Conservation (phyloP, 2,113 vertebrate species). For the Cephalophus harveyi region DNA sequence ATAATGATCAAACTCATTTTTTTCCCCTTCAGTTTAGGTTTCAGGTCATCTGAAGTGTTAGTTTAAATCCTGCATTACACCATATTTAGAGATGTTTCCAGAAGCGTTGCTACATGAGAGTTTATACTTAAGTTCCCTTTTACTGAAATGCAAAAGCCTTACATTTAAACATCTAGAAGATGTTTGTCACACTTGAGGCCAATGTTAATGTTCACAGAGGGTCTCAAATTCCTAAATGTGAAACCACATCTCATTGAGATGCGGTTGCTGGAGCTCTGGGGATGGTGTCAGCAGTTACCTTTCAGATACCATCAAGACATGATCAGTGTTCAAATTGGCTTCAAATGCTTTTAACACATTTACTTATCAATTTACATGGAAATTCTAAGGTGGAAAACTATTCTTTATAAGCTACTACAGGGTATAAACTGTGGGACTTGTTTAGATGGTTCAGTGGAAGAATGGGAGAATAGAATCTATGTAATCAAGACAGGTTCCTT, state of each 20-base stretch:
- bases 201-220: neutral
- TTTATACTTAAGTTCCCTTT: neutral
- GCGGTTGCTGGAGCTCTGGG: rapidly evolving
- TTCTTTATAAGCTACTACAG: neutral
- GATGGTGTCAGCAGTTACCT: neutral
- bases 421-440: neutral
- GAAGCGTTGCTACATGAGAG: neutral
- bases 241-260: neutral
- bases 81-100: conserved; percentile 1
- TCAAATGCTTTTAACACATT: neutral
- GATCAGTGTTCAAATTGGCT: neutral
- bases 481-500: neutral
- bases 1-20: neutral
- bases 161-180: neutral
- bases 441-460: neutral
- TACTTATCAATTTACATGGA: neutral
- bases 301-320: neutral
- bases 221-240: neutral
- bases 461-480: neutral
- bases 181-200: neutral
- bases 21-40: neutral
- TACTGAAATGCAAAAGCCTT: neutral
- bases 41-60: neutral
- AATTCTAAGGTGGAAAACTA: neutral
- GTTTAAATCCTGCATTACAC: neutral